phyloP scores from a whole-genome alignment of 2,113 vertebrate genomes.

The Serilophus lunatus region DNA sequence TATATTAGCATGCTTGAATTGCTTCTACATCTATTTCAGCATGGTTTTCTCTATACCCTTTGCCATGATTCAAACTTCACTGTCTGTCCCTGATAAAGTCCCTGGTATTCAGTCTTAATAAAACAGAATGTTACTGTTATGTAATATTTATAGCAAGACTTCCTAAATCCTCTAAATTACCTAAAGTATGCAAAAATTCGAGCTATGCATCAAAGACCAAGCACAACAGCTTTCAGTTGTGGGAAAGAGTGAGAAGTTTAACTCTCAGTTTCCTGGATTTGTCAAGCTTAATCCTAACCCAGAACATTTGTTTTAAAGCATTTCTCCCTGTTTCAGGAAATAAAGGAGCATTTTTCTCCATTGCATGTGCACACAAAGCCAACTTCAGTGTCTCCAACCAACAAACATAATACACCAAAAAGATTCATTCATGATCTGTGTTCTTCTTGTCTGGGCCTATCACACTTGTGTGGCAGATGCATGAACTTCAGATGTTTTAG shows the following conservation, averaged over 20 bases:
- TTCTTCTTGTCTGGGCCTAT: neutral
- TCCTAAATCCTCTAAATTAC: slow-evolving; percentile 52
- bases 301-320: neutral
- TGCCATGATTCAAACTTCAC: neutral
- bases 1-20: neutral
- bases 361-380: neutral
- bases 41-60: neutral
- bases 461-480: neutral
- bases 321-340: slow-evolving; percentile 3
- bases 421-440: neutral
- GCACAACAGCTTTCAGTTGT: slow-evolving; percentile 37
- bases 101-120: neutral
- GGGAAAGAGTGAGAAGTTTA: slow-evolving; percentile 48
- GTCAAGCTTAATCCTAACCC: neutral
- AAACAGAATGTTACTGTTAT: neutral
- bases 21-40: neutral
- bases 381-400: neutral
- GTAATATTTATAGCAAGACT: slow-evolving; percentile 47
- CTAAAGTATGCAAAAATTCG: slow-evolving; percentile 56
- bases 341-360: neutral
- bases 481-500: neutral
- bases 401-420: neutral
- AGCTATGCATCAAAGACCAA: slow-evolving; percentile 42
- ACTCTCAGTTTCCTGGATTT: slow-evolving; percentile 50
- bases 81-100: neutral